phyloP scores from a whole-genome alignment of 1,140 invertebrate genomes.

The Heterodera schachtii region DNA sequence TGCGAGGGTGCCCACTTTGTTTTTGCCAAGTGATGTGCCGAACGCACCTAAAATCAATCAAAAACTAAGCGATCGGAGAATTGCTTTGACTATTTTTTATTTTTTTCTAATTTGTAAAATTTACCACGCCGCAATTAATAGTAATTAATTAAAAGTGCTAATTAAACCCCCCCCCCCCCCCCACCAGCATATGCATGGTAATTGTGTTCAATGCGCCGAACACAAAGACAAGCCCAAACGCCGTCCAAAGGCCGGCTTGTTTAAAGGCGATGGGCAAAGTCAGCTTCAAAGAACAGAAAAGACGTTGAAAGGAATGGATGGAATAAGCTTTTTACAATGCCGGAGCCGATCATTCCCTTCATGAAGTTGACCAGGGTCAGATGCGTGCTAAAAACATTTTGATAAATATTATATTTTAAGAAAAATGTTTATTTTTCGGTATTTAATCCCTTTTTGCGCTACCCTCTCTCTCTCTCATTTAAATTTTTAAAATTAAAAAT shows the following conservation, averaged over 20 bases:
- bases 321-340: neutral
- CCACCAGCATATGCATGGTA: slow-evolving; percentile 55
- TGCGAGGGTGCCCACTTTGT: slow-evolving; percentile 11
- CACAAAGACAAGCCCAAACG: slow-evolving; percentile 51
- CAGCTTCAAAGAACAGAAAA: too few species aligned
- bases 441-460: too few species aligned
- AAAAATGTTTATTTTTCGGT: too few species aligned
- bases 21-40: slow-evolving; percentile 52
- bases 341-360: slow-evolving; percentile 32
- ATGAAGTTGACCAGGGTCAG: slow-evolving; percentile 27
- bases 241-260: slow-evolving; percentile 54
- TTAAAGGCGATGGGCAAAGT: slow-evolving; percentile 54
- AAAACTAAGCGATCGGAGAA: too few species aligned
- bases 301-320: too few species aligned
- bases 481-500: too few species aligned
- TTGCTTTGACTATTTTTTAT: too few species aligned
- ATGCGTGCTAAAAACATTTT: neutral
- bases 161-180: slow-evolving; percentile 11
- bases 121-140: too few species aligned
- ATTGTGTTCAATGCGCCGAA: slow-evolving; percentile 54
- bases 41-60: too few species aligned
- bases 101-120: too few species aligned
- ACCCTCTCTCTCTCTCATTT: too few species aligned
- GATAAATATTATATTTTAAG: neutral
- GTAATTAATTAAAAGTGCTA: too few species aligned